Conservation (phyloP, 1,140 invertebrate genomes). For the Hyposmocoma kahamanoa region DNA sequence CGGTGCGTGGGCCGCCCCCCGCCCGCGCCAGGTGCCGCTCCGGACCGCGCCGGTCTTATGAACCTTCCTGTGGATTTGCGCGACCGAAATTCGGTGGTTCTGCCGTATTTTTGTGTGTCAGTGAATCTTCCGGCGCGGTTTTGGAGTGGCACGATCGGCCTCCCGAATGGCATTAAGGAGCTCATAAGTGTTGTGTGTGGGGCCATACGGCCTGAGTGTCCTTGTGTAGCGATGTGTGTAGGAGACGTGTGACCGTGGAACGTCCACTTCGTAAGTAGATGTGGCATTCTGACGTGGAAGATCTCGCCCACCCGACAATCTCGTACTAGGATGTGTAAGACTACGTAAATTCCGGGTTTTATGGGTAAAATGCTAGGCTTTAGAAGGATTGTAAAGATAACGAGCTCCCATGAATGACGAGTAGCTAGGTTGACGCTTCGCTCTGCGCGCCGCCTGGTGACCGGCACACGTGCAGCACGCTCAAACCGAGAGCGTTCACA, state of each 20-base stretch:
- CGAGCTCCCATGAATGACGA: constrained; percentile 50
- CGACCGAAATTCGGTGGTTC: constrained; percentile 64
- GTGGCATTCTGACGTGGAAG: constrained; percentile 27
- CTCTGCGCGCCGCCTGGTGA: constrained; percentile 34
- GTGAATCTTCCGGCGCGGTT: constrained; percentile 56
- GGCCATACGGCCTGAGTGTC: constrained; percentile 54
- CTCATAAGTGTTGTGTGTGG: constrained; percentile 59
- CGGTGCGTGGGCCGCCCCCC: constrained; percentile 71
- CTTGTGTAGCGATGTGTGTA: constrained; percentile 64
- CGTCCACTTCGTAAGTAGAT: constrained; percentile 63
- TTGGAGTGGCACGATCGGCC: constrained; percentile 39
- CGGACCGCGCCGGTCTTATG: constrained; percentile 63
- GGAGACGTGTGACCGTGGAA: constrained; percentile 60
- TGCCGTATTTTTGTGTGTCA: constrained; percentile 56
- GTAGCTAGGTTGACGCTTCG: constrained; percentile 26
- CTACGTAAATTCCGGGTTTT: too few species aligned
- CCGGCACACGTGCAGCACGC: constrained; percentile 41
- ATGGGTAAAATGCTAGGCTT: too few species aligned
- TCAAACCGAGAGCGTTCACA: constrained; percentile 33
- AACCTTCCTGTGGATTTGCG: constrained; percentile 70
- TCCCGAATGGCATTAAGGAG: constrained; percentile 20
- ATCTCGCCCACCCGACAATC: constrained; percentile 15
- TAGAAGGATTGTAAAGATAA: constrained; percentile 34
- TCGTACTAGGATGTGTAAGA: too few species aligned
- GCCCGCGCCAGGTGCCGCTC: constrained; percentile 70